Evolutionary conservation across 2,113 vertebrate genomes (phyloP), one percentile per base, ranked within the genome.

Genomic region (Lampris incognitus): DNA sequence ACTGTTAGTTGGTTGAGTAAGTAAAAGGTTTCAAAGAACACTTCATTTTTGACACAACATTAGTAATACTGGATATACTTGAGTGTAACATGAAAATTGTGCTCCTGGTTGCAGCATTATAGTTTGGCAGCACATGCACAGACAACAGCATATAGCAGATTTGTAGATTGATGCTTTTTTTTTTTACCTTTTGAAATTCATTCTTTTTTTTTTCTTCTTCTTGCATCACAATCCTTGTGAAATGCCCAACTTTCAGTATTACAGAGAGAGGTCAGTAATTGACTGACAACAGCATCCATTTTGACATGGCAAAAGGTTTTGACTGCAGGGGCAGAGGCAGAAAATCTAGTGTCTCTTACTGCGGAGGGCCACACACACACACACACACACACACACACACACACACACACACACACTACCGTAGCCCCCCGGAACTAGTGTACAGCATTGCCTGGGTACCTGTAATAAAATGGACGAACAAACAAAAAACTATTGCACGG

Each of bases 91-190:
- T 90, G 86, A 66, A 88, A 87, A 85, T 91, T 93, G 92, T 93
- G 92, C 92, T 92, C 90, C 90, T 89, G 83, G 80, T 91, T 90
- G 91, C 90, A 92, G 86, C 89, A 87, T 87, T 87, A 88, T 87
- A 87, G 72, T 88, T 91, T 86, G 82, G 81, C 91, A 89, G 89
- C 89, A 91, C 93, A 94, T 94, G 93, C 92, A 93, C 89, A 89
- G 81, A 91, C 87, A 91, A 89, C 75, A 82, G 86, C 78, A 62
- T 85, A 87, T 76, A 83, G 69, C 79, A 62, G 80, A 74, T 86
- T 74, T 24, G 24, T 24, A 24, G 24, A 24, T 24, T 24, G 24
- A 24, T 24, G 24, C 66, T 75, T 68, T 56, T 57, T 38, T 63
- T 48, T 13, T 61, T 1, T 73, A 44, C 36, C 11, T 24, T 46